Evolutionary conservation across 2,797 vertebrate genomes (phyloP).

Genomic region (Falco columbarius): DNA sequence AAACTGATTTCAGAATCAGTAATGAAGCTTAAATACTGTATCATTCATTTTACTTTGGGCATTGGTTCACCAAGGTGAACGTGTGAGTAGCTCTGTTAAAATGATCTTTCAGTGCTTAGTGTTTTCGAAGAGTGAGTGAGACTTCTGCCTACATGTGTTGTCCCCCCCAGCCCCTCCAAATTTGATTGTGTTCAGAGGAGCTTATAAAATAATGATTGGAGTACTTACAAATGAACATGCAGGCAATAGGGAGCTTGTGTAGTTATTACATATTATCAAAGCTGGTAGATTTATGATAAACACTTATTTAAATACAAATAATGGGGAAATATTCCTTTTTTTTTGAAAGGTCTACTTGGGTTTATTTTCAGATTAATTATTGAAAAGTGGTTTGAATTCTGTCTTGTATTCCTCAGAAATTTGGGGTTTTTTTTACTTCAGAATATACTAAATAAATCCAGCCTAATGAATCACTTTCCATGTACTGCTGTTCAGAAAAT

Average conservation of each 20-base stretch:
- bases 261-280: neutral
- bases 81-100: neutral
- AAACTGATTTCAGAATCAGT: neutral
- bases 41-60: neutral
- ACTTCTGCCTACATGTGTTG: neutral
- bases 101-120: neutral
- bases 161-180: neutral
- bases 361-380: neutral
- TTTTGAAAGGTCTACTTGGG: neutral
- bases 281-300: neutral
- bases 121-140: neutral
- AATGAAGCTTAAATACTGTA: neutral
- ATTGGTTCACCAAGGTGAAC: neutral
- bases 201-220: neutral
- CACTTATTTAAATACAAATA: neutral
- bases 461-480: neutral
- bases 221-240: neutral
- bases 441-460: neutral
- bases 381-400: neutral
- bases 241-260: neutral
- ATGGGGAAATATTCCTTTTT: too few species aligned
- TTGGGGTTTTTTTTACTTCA: neutral
- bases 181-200: neutral
- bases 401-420: neutral
- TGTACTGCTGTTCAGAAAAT: neutral